Evolutionary conservation across 2,113 vertebrate genomes (phyloP), one percentile per base, ranked within the genome.

Genomic region (Amazona vittata): DNA sequence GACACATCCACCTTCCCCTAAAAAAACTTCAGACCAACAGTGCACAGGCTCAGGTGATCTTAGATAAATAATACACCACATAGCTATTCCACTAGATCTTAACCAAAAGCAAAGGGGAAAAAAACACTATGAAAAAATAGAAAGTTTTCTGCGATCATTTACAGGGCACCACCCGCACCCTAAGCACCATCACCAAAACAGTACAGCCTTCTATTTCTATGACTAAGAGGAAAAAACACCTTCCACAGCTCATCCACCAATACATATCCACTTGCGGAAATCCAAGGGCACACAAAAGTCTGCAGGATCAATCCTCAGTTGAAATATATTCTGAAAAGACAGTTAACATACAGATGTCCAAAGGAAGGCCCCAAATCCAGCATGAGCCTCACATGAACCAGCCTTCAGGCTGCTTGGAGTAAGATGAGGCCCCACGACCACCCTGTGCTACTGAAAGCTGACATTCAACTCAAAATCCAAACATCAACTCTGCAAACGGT

Each of bases 261-360:
- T 33, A 39, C 2, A 0, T 7, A 41, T 0, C 33, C 50, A 8
- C 37, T 49, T 5, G 0, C 35, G 44, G 24, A 65, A 90, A 41
- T 44, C 62, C 25, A 70, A 81, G 21, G 37, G 17, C 43, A 31
- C 24, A 44, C 1, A 15, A 59, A 21, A 71, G 65, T 69, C 73
- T 10, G 12, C 25, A 37, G 22, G 26, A 46, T 26, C 28, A 25
- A 8, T 22, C 39, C 31, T n/a, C n/a, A 11, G 3, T 24, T 4
- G 14, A 89, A 79, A 60, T 0, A 0, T 6, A 25, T 12, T 57
- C 76, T 1, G 0, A 65, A 37, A 78, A 43, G 3, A 17, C 1
- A 0, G 0, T 14, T 37, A 63, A 64, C 26, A 19, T 2, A 11
- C 43, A 5, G 0, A 0, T 2, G 1, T 5, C 69, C 91, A 37